Evolutionary conservation across 2,113 vertebrate genomes (phyloP).

Genomic region (Xenopus borealis): DNA sequence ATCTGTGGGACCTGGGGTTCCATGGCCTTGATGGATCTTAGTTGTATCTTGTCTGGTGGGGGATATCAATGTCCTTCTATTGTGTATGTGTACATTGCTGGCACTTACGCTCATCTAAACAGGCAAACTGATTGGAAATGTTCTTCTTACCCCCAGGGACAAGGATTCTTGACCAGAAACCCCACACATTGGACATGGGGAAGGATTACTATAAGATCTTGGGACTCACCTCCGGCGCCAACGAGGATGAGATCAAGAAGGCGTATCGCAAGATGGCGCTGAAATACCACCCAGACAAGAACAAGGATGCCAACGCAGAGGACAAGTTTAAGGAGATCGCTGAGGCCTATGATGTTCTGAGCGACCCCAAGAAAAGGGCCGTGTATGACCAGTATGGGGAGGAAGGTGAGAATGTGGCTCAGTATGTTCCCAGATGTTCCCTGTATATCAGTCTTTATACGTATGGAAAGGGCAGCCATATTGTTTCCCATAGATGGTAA

Average conservation of each 20-base stretch:
- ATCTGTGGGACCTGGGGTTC: too few relatives aligned
- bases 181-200: conserved; percentile 78
- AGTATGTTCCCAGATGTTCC: too few relatives aligned
- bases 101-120: too few relatives aligned
- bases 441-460: too few relatives aligned
- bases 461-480: too few relatives aligned
- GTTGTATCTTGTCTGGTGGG: too few relatives aligned
- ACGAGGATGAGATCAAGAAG: conserved; percentile 96
- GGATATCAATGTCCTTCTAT: too few relatives aligned
- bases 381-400: conserved; percentile 96
- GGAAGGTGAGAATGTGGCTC: conserved; percentile 74
- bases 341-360: conserved; percentile 95
- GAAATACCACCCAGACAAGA: conserved; percentile 96
- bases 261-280: conserved; percentile 96
- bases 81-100: too few relatives aligned
- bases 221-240: conserved; percentile 86
- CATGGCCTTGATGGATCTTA: too few relatives aligned
- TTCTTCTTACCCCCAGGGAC: too few relatives aligned
- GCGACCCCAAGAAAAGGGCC: conserved; percentile 92
- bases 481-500: too few relatives aligned
- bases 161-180: conserved; percentile 67
- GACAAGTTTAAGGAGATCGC: conserved; percentile 98
- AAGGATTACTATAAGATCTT: conserved; percentile 98
- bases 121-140: too few relatives aligned
- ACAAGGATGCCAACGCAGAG: conserved; percentile 89